Base-by-base conservation (phyloP, 2,113 vertebrate species). In the Lethenteron camtschaticum region DNA sequence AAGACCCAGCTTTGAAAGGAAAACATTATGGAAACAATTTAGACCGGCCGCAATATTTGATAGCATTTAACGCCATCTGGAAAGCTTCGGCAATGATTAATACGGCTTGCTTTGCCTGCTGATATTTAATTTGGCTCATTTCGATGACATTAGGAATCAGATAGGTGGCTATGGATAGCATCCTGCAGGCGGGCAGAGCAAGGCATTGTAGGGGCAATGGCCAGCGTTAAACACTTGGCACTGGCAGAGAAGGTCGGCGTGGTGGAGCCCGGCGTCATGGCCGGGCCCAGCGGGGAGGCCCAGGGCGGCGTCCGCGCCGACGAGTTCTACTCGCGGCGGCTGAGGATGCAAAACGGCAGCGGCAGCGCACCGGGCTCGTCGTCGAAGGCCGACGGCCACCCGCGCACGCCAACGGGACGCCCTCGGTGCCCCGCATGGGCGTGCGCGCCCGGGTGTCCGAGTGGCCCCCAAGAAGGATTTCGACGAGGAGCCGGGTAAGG, bases 351-450 rank as follows among this genome's bases (percentile, higher is more conserved):
- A 71, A 95, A 90, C 68, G 90, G 83, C 69, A 80, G 81, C 69
- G 79, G 82, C 73, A 81, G 83, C 75, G 81, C 87, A 0, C 81
- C 78, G 0, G 79, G 83, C 8, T 66, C 63, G 10, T 41, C 41
- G 41, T 41, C 41, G 41, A 41, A 41, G 41, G 41, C 41, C 41
- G 41, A 41, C 41, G 82, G 82, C 12, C 82, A 81, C 57, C 90
- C 63, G 86, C 90, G 57, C 79, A 85, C 1, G 75, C 85, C 75
- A 84, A 82, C 74, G 84, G 86, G 56, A 95, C 85, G 20, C 84
- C 86, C 13, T 87, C 88, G 70, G 88, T 95, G 75, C 90, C 90
- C 71, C 95, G 95, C 77, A 96, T 96, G 90, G 90, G 90, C 16
- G 90, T 96, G 57, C 83, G 90, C 73, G 90, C 90, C 70, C 84